Conservation (phyloP, 1,140 invertebrate genomes). For the Phymorhynchus buccinoides region DNA sequence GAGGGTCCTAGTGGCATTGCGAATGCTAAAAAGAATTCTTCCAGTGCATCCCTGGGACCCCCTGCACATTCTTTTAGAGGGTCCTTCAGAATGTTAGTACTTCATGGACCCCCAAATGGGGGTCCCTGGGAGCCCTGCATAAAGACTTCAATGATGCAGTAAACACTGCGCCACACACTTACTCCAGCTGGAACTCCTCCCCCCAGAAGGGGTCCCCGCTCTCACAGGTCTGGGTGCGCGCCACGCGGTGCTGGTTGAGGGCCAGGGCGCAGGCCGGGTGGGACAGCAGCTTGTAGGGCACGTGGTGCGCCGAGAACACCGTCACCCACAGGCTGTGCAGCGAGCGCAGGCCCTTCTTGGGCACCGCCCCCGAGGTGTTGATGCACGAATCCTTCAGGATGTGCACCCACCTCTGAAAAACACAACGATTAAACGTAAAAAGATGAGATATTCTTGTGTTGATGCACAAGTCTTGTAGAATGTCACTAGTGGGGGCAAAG, state of each 20-base stretch:
- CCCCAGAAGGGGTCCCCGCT: slow-evolving; percentile 94
- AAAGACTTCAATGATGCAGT: background rate
- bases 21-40: too few species aligned
- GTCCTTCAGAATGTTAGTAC: too few species aligned
- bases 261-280: slow-evolving; percentile 93
- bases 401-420: slow-evolving; percentile 94
- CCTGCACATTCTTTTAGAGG: too few species aligned
- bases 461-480: slow-evolving; percentile 91
- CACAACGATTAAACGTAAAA: too few species aligned
- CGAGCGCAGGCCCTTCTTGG: slow-evolving; percentile 81
- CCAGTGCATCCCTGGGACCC: too few species aligned
- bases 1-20: too few species aligned
- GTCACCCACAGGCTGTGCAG: slow-evolving; percentile 87
- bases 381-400: slow-evolving; percentile 92
- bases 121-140: too few species aligned
- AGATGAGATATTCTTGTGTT: too few species aligned
- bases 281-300: slow-evolving; percentile 88
- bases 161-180: slow-evolving; percentile 66
- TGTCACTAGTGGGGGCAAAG: too few species aligned
- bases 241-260: slow-evolving; percentile 73
- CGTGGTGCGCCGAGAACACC: slow-evolving; percentile 86
- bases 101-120: too few species aligned
- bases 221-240: slow-evolving; percentile 88
- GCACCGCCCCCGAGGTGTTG: slow-evolving; percentile 79
- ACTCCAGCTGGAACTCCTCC: slow-evolving; percentile 95